Evolutionary conservation across 2,888 invertebrate genomes (phyloP), one percentile per base, ranked within the genome.

Genomic region (Brenthis hecate): DNA sequence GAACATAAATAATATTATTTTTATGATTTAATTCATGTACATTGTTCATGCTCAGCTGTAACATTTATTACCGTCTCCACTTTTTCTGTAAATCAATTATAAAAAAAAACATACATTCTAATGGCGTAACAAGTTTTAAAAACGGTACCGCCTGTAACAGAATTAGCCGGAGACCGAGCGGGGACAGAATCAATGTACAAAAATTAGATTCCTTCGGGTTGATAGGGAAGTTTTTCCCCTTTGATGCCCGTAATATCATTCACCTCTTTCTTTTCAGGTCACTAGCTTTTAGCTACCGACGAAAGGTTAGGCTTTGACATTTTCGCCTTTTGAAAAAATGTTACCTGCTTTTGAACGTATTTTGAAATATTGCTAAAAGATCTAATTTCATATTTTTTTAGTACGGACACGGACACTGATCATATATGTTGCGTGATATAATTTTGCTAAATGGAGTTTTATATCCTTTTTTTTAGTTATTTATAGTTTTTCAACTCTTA

Each of bases 141-240:
- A 88, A 87, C 80, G 78, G 79, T 73, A 72, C 72, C 73, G 73
- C 73, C 66, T 54, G 62, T 85, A 85, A 87, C 75, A 74, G 69
- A 75, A 78, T 87, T 86, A 84, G 51, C 53, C 57, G 70, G 73
- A 75, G 75, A 72, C 75, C 76, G 77, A 72, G 75, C 74, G 75
- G 73, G 75, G 76, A 74, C 73, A 76, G 77, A 80, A 82, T 83
- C 82, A 86, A 85, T 85, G 78, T 77, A 72, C 85, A 89, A 89
- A 89, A 91, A 89, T 91, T 89, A 85, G 85, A 89, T 89, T 90
- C 76, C 79, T 80, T 76, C 74, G 75, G 76, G 75, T 70, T 73
- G 66, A 71, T 74, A 72, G 77, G 80, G 79, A 80, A 80, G 76
- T 76, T 79, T 83, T 80, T 76, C 77, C 80, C 81, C 88, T 89